These are phyloP conservation scores for Aptenodytes patagonicus DNA, from an alignment of 2,113 vertebrate genomes.

Conservation along the genomic window DNA sequence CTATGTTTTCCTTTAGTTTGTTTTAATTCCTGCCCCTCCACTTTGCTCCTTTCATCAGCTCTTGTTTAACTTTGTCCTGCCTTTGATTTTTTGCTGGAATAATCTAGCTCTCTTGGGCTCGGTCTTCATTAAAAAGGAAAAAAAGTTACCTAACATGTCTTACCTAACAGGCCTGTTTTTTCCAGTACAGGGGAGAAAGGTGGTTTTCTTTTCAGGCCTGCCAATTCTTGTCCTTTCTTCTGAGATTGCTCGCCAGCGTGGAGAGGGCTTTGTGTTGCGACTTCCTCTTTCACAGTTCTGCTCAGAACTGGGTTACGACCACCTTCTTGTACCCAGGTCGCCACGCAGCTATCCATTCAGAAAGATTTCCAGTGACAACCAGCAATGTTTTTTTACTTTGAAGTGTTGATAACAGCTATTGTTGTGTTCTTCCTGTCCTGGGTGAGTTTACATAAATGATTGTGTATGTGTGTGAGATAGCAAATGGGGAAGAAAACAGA, in stretches of 20 bases:
- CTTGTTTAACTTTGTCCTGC: not conserved
- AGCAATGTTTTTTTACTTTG: not conserved
- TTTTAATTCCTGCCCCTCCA: not conserved
- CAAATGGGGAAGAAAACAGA: not conserved
- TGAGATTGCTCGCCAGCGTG: not conserved
- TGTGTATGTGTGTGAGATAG: not conserved
- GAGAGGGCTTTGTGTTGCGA: not conserved
- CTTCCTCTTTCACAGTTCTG: conserved; percentile 16
- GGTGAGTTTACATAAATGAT: not conserved
- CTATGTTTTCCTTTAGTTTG: not conserved
- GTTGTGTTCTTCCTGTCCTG: not conserved
- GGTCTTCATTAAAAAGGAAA: conserved; percentile 7
- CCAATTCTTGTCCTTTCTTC: conserved; percentile 35
- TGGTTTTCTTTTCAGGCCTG: conserved; percentile 17
- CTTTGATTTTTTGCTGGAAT: not conserved
- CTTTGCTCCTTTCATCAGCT: not conserved
- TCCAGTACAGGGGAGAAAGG: not conserved
- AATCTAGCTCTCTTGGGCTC: not conserved
- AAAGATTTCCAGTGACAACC: not conserved
- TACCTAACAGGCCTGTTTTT: conserved; percentile 26
- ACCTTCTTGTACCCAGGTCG: not conserved
- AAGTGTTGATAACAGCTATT: conserved; percentile 1
- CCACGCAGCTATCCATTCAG: not conserved
- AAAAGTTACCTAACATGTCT: not conserved
- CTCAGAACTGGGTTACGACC: not conserved